Evolutionary conservation across 2,888 invertebrate genomes (phyloP).

Genomic region (Caenorhabditis wallacei): DNA sequence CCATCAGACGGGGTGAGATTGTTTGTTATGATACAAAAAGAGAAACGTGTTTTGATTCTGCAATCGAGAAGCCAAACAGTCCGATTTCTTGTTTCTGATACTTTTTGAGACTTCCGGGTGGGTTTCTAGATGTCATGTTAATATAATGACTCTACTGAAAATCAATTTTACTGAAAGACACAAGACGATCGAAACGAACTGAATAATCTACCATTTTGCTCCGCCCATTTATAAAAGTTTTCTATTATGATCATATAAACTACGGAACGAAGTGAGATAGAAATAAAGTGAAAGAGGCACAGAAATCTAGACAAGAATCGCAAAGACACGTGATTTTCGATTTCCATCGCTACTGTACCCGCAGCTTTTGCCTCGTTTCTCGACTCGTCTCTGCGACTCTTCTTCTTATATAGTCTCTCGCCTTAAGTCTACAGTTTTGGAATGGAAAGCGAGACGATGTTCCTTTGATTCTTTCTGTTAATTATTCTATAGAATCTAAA

Average conservation of each 20-base stretch:
- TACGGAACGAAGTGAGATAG: conserved; percentile 40
- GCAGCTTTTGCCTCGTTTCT: conserved; percentile 39
- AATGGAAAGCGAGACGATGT: neutral
- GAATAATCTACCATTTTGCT: conserved; percentile 15
- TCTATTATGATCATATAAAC: conserved; percentile 45
- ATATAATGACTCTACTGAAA: neutral
- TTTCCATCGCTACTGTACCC: conserved; percentile 42
- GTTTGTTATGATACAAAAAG: conserved; percentile 38
- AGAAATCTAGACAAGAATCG: conserved; percentile 16
- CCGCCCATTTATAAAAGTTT: conserved; percentile 41
- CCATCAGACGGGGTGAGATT: conserved; percentile 42
- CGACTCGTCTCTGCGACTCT: conserved; percentile 37
- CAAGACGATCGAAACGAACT: neutral
- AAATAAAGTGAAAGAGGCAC: conserved; percentile 14
- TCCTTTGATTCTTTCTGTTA: neutral
- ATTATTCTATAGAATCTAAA: neutral
- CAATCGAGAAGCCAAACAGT: conserved; percentile 35
- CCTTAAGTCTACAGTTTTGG: conserved; percentile 14
- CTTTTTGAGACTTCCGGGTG: conserved; percentile 38
- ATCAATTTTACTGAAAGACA: neutral
- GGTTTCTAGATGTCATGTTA: conserved; percentile 12
- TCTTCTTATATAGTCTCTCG: conserved; percentile 22
- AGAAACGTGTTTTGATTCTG: conserved; percentile 27
- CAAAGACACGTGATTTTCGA: conserved; percentile 43
- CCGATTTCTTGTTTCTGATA: conserved; percentile 9